Evolutionary conservation across 1,140 invertebrate species (phyloP), one percentile per base, ranked within the genome.

Genomic region (Cataglyphis hispanica): DNA sequence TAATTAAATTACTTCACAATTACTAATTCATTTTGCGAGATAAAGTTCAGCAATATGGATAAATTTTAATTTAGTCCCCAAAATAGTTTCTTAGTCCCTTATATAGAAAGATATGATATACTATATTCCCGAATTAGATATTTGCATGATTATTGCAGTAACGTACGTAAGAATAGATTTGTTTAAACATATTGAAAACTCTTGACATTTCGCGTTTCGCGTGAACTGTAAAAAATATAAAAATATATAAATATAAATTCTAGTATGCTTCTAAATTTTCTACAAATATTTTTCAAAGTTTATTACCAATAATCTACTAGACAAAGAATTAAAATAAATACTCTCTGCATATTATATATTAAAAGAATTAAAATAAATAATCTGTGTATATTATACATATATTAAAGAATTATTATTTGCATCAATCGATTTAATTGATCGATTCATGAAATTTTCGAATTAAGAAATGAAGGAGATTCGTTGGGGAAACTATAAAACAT

Each of bases 1-100:
- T 74, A 74, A 83, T 83, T 74, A 81, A 81, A 72, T 58, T 40
- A 25, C 78, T 74, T 74, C n/a, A n/a, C n/a, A n/a, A n/a, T n/a
- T n/a, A n/a, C n/a, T n/a, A n/a, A n/a, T n/a, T 61, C 19, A 13
- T 37, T 40, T 37, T 43, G 11, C 10, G 67, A 60, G 46, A 4
- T 19, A 37, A 69, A 67, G 50, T 50, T 11, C 60, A 31, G 22
- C 25, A 61, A 74, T 43, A 60, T 74, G 43, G 64, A 69, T 69
- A 74, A 74, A 81, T 72, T 37, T 50, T 72, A 83, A 83, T 83
- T 74, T 25, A 34, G 25, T 63, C 53, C 25, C 43, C 22, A 53
- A 43, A 1, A 58, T 34, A 31, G 13, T 34, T 56, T 53, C 27
- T 19, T 69, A 31, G 40, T 60, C 25, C 22, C 46, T 2, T 43